Evolutionary conservation across 2,888 invertebrate species (phyloP).

Genomic region (Achlya flavicornis): DNA sequence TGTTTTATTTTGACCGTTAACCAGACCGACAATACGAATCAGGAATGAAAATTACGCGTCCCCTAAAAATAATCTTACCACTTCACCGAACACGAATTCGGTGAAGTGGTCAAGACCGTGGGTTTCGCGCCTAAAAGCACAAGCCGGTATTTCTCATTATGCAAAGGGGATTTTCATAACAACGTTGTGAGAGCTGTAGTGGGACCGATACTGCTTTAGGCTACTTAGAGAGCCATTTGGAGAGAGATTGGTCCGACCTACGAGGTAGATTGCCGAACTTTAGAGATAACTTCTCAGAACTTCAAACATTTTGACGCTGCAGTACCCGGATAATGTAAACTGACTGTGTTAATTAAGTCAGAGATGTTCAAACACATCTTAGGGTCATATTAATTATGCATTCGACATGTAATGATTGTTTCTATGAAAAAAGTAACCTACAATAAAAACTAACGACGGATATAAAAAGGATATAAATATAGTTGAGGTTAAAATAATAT

Average conservation of each 20-base stretch:
- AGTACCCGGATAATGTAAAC: slow-evolving; percentile 80
- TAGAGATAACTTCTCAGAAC: slow-evolving; percentile 78
- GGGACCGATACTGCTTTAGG: slow-evolving; percentile 63
- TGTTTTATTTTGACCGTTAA: slow-evolving; percentile 50
- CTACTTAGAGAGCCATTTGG: slow-evolving; percentile 78
- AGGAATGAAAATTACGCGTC: slow-evolving; percentile 45
- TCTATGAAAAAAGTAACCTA: no score
- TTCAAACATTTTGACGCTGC: slow-evolving; percentile 79
- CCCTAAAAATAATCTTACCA: slow-evolving; percentile 45
- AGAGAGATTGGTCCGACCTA: slow-evolving; percentile 75
- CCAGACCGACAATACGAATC: slow-evolving; percentile 35
- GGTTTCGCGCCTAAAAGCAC: slow-evolving; percentile 28
- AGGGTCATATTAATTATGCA: slow-evolving; percentile 52
- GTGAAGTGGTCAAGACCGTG: slow-evolving; percentile 40
- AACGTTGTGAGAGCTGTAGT: slow-evolving; percentile 59
- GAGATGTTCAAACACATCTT: slow-evolving; percentile 61
- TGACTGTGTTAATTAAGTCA: slow-evolving; percentile 77
- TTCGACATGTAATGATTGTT: neutral
- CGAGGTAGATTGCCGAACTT: slow-evolving; percentile 79
- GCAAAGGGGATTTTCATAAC: slow-evolving; percentile 68
- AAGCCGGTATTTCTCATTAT: slow-evolving; percentile 59
- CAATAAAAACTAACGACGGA: neutral
- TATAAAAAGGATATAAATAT: no score
- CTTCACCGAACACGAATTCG: slow-evolving; percentile 15
- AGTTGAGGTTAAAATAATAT: neutral